These are phyloP conservation scores for Hippocampus zosterae DNA, from an alignment of 2,113 vertebrate species.

Conservation along the genomic window DNA sequence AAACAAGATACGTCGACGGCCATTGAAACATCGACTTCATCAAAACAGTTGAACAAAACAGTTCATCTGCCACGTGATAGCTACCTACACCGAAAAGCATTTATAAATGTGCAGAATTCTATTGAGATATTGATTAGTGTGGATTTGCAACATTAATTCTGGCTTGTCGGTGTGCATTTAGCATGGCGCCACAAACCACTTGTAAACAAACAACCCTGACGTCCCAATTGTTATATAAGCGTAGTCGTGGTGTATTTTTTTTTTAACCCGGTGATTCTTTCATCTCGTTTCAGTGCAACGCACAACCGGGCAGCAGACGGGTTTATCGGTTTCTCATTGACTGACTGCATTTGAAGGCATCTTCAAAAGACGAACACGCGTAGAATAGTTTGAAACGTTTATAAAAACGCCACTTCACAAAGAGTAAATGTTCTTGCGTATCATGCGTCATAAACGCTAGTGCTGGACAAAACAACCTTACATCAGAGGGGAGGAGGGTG, in stretches of 20 bases:
- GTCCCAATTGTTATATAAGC: constrained; percentile 56
- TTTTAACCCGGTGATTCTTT: constrained; percentile 53
- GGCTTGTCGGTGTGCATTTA: constrained; percentile 24
- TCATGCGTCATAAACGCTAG: constrained; percentile 18
- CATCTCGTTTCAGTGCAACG: neutral
- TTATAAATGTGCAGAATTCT: neutral
- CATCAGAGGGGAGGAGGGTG: constrained; percentile 5
- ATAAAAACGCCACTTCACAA: neutral
- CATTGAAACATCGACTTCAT: constrained; percentile 4
- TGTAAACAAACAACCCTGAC: constrained; percentile 57
- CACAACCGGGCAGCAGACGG: neutral
- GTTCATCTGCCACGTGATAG: neutral
- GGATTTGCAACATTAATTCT: constrained; percentile 25
- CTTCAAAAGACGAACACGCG: neutral
- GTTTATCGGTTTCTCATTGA: neutral
- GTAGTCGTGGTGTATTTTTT: constrained; percentile 58
- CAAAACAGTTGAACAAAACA: neutral
- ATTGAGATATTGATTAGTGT: constrained; percentile 15
- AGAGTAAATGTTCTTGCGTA: constrained; percentile 4
- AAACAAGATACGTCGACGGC: constrained; percentile 18
- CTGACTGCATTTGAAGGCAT: neutral
- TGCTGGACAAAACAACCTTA: constrained; percentile 34
- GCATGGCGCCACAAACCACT: constrained; percentile 12
- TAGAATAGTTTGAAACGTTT: neutral
- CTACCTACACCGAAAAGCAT: neutral